phyloP scores from a whole-genome alignment of 2,888 invertebrate genomes.

The Thymelicus sylvestris region DNA sequence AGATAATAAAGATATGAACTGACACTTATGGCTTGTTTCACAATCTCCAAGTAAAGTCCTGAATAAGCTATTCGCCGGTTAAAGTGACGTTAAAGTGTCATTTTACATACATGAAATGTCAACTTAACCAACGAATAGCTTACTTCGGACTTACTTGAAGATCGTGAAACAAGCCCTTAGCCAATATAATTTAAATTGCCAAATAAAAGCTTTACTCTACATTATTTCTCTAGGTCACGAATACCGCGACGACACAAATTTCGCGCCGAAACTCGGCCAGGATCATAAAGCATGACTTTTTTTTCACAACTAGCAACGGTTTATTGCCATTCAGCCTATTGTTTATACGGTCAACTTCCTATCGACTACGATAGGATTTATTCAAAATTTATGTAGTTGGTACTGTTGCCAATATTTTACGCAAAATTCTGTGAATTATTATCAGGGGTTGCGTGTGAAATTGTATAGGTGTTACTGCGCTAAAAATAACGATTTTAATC shows the following conservation, averaged over 20 bases:
- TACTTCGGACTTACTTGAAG: too few species aligned
- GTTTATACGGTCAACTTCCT: slow-evolving; percentile 24
- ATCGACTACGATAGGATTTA: slow-evolving; percentile 12
- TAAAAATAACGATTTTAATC: too few species aligned
- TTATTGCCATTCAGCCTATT: slow-evolving; percentile 28
- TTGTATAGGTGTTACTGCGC: background rate
- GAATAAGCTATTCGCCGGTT: too few species aligned
- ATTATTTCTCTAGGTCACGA: background rate
- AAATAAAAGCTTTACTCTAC: too few species aligned
- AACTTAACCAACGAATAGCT: too few species aligned
- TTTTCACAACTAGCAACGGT: slow-evolving; percentile 24
- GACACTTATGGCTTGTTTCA: too few species aligned
- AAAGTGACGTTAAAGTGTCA: too few species aligned
- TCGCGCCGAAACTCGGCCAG: slow-evolving; percentile 27
- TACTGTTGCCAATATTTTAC: slow-evolving; percentile 23
- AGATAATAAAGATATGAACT: too few species aligned
- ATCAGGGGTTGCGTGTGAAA: background rate
- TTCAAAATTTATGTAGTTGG: slow-evolving; percentile 19
- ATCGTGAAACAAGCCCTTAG: too few species aligned
- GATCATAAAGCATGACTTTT: slow-evolving; percentile 16
- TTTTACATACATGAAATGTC: too few species aligned
- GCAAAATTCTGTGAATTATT: slow-evolving; percentile 13
- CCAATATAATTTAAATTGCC: too few species aligned
- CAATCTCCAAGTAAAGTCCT: too few species aligned
- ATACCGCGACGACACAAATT: background rate